Base-by-base conservation (phyloP, 2,888 invertebrate genomes). In the Tetragonula carbonaria region DNA sequence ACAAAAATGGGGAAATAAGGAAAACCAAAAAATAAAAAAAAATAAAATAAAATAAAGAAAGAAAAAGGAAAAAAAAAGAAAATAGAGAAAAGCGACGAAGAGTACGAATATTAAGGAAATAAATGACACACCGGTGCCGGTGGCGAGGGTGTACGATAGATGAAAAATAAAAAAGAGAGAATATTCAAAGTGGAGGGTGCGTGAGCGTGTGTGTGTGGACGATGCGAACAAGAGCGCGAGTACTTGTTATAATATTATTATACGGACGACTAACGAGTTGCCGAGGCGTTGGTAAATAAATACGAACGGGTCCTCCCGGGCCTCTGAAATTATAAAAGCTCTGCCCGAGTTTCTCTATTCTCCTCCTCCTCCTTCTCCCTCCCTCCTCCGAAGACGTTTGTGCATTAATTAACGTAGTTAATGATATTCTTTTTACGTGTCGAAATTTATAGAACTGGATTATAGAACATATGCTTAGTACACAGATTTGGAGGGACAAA, bases 221-320 rank as follows among this genome's bases (percentile, higher is more conserved):
- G 76, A 79, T 79, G 87, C 70, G 84, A 72, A 66, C 55, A 74
- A 84, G 80, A 74, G 83, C 76, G 83, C 78, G 87, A 87, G 78
- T 88, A 88, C 88, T 91, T 91, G 91, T 91, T 92, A 91, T 87
- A 91, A 82, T 91, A 86, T 91, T 91, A 91, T 91, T 89, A 91
- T 88, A 85, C 87, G 88, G 87, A 89, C 78, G 89, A 91, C 87
- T 85, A 66, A 88, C 82, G 85, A 91, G 88, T 89, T 90, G 89
- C 87, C 84, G 87, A 87, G 88, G 88, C 83, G 88, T 91, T 91
- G 91, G 89, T 90, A 90, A 92, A 92, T 90, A 91, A 91, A 91
- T 75, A 84, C 84, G 86, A 88, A 66, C 74, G 80, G 82, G 86
- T 84, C 85, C 80, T 76, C 80, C 76, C 78, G 74, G 85, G 77